phyloP scores from a whole-genome alignment of 2,888 invertebrate species.

The Petrolisthes cinctipes region DNA sequence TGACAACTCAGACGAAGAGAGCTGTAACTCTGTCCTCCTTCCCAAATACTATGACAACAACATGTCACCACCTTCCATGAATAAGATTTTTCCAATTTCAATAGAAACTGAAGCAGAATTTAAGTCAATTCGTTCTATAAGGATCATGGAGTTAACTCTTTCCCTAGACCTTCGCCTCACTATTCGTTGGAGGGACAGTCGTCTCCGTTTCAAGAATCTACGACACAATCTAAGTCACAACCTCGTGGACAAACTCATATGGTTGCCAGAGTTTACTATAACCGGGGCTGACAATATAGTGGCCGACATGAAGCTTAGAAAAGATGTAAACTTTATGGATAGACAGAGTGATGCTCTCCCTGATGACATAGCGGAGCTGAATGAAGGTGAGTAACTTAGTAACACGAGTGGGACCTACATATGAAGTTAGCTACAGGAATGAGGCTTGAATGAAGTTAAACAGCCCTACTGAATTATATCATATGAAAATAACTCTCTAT shows the following conservation, averaged over 20 bases:
- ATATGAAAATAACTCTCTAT: no score
- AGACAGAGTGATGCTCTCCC: not conserved
- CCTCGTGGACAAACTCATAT: conserved; percentile 25
- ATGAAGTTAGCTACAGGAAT: no score
- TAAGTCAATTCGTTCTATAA: conserved; percentile 23
- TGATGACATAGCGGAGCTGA: conserved; percentile 7
- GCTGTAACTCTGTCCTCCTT: conserved; percentile 30
- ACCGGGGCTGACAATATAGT: conserved; percentile 29
- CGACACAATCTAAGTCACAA: not conserved
- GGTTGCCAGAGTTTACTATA: conserved; percentile 29
- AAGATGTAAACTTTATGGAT: conserved; percentile 26
- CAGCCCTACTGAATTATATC: no score
- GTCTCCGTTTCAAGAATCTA: conserved; percentile 23
- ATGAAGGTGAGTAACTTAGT: conserved; percentile 28
- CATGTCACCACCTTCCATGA: conserved; percentile 24
- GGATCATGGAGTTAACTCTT: conserved; percentile 18
- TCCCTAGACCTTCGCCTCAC: conserved; percentile 16
- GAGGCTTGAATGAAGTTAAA: no score
- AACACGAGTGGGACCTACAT: no score
- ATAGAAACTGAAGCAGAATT: conserved; percentile 13
- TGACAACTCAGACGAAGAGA: conserved; percentile 29
- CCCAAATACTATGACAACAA: conserved; percentile 9
- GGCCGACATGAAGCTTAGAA: not conserved
- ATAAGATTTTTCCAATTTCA: not conserved
- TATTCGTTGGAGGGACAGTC: conserved; percentile 20